A percentile compares a stretch with the other conserved stretches of the same genome.
Conservation (phyloP, 1,140 invertebrate genomes). For the Drosophila takahashii region DNA sequence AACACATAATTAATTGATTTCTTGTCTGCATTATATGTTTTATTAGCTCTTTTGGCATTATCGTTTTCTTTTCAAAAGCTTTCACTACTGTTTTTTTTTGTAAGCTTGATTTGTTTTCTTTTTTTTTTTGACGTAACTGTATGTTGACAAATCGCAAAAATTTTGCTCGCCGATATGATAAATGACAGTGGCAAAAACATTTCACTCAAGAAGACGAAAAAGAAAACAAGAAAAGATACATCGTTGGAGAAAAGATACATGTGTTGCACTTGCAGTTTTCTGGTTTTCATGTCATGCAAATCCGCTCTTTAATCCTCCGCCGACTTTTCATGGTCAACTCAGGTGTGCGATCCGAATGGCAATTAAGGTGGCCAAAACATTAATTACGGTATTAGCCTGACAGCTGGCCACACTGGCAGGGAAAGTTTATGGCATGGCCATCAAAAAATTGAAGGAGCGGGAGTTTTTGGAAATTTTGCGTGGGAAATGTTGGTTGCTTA, state of each 20-base stretch:
- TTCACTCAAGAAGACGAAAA: constrained; percentile 19
- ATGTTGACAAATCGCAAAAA: constrained; percentile 28
- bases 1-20: constrained; percentile 32
- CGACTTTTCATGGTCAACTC: constrained; percentile 36
- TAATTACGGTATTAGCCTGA: constrained; percentile 33
- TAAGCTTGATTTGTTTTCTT: constrained; percentile 2
- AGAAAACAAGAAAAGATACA: not conserved
- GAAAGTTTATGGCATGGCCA: constrained; percentile 43
- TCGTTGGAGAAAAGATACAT: not conserved
- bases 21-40: constrained; percentile 10
- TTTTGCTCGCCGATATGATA: constrained; percentile 22
- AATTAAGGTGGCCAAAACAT: constrained; percentile 42
- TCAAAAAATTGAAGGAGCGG: not conserved
- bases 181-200: constrained; percentile 33
- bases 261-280: constrained; percentile 29
- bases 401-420: constrained; percentile 32
- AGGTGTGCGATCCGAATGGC: constrained; percentile 31
- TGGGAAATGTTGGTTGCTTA: not conserved
- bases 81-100: constrained; percentile 20
- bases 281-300: constrained; percentile 39
- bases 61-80: constrained; percentile 16
- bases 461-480: not conserved
- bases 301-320: constrained; percentile 25
- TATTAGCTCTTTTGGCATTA: constrained; percentile 15
- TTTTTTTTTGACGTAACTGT: constrained; percentile 16